Conservation (phyloP, 2,113 vertebrate genomes). For the Cyphomyrus discorhynchus region DNA sequence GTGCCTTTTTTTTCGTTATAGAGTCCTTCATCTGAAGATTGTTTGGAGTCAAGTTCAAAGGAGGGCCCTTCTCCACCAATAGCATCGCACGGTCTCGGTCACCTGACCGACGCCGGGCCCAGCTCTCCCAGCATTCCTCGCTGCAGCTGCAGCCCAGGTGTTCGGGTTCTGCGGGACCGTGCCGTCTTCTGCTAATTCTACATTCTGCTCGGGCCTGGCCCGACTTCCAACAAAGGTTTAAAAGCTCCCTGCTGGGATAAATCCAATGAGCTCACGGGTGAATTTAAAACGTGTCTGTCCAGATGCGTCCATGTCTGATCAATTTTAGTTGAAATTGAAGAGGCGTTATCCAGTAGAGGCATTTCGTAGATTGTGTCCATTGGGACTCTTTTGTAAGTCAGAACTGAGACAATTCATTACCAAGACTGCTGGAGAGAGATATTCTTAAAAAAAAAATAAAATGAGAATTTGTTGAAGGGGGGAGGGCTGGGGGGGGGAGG, state of each 20-base stretch:
- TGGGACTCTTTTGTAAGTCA: neutral
- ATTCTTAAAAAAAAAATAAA: neutral
- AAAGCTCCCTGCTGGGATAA: conserved; percentile 42
- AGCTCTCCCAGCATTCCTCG: neutral
- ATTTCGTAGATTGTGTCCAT: neutral
- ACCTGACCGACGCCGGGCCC: neutral
- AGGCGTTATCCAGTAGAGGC: neutral
- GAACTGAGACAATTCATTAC: neutral
- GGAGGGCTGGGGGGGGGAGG: no score
- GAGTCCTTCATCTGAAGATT: conserved; percentile 20
- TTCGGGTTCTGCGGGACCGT: conserved; percentile 37
- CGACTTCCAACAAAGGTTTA: conserved; percentile 50
- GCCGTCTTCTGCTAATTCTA: conserved; percentile 51
- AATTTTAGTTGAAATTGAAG: neutral
- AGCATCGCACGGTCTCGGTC: conserved; percentile 16
- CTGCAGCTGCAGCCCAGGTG: conserved; percentile 60
- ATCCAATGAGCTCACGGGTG: conserved; percentile 28
- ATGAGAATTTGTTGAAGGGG: neutral
- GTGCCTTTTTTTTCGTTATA: neutral
- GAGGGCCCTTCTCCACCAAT: conserved; percentile 15
- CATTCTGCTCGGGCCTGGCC: conserved; percentile 49
- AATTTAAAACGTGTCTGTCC: conserved; percentile 44
- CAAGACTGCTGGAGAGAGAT: neutral
- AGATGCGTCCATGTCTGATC: neutral
- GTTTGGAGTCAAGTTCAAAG: neutral